phyloP scores from a whole-genome alignment of 2,797 vertebrate genomes.

The Rhincodon typus region DNA sequence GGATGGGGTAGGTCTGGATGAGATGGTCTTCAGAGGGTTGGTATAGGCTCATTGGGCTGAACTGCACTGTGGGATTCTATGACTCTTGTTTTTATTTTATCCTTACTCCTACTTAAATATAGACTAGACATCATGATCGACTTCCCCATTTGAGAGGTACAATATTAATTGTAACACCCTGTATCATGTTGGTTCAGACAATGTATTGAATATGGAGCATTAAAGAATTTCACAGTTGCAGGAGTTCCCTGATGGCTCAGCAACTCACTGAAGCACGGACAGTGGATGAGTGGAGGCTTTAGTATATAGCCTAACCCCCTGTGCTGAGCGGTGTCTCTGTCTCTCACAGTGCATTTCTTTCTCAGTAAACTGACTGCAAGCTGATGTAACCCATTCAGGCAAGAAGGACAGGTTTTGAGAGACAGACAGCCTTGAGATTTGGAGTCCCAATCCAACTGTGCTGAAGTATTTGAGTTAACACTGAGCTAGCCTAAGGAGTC shows the following conservation, averaged over 20 bases:
- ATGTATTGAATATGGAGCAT: background rate
- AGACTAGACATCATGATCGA: background rate
- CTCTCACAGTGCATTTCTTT: background rate
- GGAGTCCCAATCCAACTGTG: background rate
- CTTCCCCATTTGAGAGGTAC: background rate
- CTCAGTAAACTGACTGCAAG: background rate
- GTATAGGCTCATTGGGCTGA: no score
- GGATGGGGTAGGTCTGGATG: no score
- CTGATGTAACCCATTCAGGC: background rate
- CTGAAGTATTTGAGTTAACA: background rate
- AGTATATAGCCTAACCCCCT: background rate
- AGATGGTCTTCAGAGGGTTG: no score
- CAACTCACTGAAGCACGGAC: background rate
- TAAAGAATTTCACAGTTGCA: background rate
- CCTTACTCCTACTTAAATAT: no score
- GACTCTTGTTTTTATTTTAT: no score
- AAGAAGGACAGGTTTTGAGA: background rate
- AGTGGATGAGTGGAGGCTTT: background rate
- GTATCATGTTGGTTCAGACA: background rate
- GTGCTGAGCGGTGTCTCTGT: background rate
- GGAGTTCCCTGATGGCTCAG: background rate
- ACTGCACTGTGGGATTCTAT: no score
- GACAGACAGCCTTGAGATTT: background rate
- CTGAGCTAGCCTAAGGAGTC: background rate
- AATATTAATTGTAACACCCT: background rate